Percentiles rank a stretch among this genome's conserved stretches.
These are phyloP conservation scores for Sepioteuthis lessoniana DNA, from an alignment of 2,888 invertebrate genomes.

Conservation along the genomic window DNA sequence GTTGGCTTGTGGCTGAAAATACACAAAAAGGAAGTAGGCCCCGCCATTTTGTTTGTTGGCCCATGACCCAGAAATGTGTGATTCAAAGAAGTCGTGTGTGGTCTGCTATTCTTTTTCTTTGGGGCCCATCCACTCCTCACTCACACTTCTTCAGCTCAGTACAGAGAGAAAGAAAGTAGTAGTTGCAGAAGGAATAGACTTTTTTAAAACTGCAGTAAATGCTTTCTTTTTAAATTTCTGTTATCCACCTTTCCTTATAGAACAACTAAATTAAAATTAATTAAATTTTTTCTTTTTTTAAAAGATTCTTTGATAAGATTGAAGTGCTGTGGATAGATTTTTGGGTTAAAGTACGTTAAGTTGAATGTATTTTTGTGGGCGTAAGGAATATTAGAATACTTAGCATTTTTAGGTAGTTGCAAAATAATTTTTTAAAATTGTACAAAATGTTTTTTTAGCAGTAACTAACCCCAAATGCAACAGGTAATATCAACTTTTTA, in stretches of 20 bases:
- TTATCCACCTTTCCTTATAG: background rate
- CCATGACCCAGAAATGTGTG: constrained; percentile 64
- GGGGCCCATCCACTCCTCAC: constrained; percentile 50
- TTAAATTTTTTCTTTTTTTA: background rate
- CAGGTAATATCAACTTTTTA: too few species aligned
- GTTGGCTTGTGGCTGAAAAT: constrained; percentile 38
- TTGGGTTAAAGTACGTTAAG: background rate
- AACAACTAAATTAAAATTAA: background rate
- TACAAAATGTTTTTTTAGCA: too few species aligned
- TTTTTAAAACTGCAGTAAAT: background rate
- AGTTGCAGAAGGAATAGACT: background rate
- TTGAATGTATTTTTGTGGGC: background rate
- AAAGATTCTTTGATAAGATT: background rate
- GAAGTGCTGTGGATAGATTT: background rate
- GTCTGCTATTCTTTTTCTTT: constrained; percentile 54
- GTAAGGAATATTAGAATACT: background rate
- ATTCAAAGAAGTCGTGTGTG: constrained; percentile 65
- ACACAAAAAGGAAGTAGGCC: constrained; percentile 45
- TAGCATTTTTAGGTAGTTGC: background rate
- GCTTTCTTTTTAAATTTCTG: too few species aligned
- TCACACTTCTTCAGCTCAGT: constrained; percentile 25
- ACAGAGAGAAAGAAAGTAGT: background rate
- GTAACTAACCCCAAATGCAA: too few species aligned
- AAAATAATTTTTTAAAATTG: background rate
- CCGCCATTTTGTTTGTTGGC: constrained; percentile 65